Conservation (phyloP, 2,888 invertebrate genomes). For the Dicycla oo region DNA sequence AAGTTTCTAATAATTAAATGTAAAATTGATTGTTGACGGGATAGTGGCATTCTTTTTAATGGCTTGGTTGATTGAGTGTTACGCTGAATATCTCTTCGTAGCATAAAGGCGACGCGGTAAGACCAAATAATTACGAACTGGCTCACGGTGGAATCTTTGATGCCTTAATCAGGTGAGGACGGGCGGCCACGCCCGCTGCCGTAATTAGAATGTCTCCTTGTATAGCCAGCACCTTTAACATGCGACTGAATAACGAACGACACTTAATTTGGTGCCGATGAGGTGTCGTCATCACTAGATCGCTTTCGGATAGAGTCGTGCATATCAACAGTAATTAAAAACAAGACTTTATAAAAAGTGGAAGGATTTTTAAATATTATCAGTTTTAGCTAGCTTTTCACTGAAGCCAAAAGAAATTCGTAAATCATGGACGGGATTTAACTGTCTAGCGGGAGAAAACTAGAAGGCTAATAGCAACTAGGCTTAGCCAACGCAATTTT, state of each 20-base stretch:
- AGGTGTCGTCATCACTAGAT: slow-evolving; percentile 46
- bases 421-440: slow-evolving; percentile 29
- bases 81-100: slow-evolving; percentile 62
- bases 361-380: neutral
- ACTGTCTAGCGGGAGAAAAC: slow-evolving; percentile 23
- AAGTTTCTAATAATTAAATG: slow-evolving; percentile 42
- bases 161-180: slow-evolving; percentile 85
- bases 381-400: neutral
- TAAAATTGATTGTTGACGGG: slow-evolving; percentile 40
- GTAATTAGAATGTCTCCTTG: slow-evolving; percentile 85
- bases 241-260: slow-evolving; percentile 65
- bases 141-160: slow-evolving; percentile 80
- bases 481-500: slow-evolving; percentile 38
- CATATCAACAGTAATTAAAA: slow-evolving; percentile 30
- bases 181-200: slow-evolving; percentile 76
- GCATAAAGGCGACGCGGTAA: slow-evolving; percentile 68
- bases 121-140: slow-evolving; percentile 81
- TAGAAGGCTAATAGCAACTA: slow-evolving; percentile 30
- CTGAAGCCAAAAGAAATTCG: slow-evolving; percentile 13
- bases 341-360: neutral
- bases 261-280: slow-evolving; percentile 66
- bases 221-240: slow-evolving; percentile 70
- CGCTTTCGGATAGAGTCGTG: slow-evolving; percentile 8
- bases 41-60: slow-evolving; percentile 42
- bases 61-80: slow-evolving; percentile 57